A percentile compares a stretch with the other conserved stretches of the same genome.
Conservation (phyloP, 2,113 vertebrate species). For the Laticauda laticaudata region DNA sequence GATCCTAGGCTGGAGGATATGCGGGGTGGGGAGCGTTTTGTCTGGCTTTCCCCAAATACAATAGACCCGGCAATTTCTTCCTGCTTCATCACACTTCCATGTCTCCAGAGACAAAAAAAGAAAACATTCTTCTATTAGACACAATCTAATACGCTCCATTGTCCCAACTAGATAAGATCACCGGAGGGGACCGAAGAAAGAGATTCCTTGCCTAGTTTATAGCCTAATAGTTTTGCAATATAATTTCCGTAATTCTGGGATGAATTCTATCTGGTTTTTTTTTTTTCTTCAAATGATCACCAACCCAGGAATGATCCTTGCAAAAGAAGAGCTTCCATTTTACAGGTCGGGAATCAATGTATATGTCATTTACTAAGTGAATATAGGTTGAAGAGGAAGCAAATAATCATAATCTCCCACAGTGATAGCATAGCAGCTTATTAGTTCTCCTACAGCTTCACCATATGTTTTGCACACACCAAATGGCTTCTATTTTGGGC, state of each 20-base stretch:
- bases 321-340: neutral
- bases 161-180: neutral
- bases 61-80: fast-evolving
- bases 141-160: neutral
- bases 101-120: neutral
- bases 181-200: neutral
- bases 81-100: neutral
- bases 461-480: neutral
- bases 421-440: neutral
- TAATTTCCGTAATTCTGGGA: neutral
- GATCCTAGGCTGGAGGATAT: neutral
- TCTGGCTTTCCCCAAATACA: neutral
- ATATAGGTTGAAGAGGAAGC: neutral
- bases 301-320: neutral
- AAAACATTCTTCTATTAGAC: neutral
- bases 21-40: neutral
- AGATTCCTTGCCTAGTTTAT: neutral
- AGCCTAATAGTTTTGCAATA: neutral
- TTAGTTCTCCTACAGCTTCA: neutral
- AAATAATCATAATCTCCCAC: neutral
- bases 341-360: neutral
- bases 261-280: neutral
- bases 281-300: neutral
- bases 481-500: neutral
- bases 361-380: neutral